These are phyloP conservation scores for Lucifuga dentata DNA, from an alignment of 2,113 vertebrate species.

Conservation along the genomic window DNA sequence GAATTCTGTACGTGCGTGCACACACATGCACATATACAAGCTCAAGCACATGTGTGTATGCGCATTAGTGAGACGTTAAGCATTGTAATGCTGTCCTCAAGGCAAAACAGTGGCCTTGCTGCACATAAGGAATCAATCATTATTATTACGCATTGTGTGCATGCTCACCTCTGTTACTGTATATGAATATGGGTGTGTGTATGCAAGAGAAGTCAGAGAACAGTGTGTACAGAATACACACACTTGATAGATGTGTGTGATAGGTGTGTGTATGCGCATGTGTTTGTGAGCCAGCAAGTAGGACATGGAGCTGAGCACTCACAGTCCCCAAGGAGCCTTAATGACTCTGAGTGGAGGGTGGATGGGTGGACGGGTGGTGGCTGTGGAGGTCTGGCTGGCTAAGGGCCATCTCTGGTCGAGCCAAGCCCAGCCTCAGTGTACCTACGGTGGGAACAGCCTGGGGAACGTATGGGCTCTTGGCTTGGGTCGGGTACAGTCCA, in stretches of 20 bases:
- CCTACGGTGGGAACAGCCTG: conserved; percentile 68
- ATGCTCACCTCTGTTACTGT: conserved; percentile 50
- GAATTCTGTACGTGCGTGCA: not conserved
- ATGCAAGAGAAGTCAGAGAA: conserved; percentile 42
- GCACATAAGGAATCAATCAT: conserved; percentile 84
- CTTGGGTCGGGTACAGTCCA: conserved; percentile 64
- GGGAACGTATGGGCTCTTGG: conserved; percentile 47
- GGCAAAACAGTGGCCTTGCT: conserved; percentile 77
- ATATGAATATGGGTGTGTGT: conserved; percentile 45
- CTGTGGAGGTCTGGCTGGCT: conserved; percentile 68
- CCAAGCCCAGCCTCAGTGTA: conserved; percentile 47
- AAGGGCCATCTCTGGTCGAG: conserved; percentile 47
- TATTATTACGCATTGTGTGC: conserved; percentile 58
- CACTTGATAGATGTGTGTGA: conserved; percentile 18
- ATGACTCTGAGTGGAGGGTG: conserved; percentile 81
- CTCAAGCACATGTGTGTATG: conserved; percentile 14
- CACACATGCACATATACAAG: conserved; percentile 15
- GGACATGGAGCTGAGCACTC: conserved; percentile 79
- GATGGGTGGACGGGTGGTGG: conserved; percentile 66
- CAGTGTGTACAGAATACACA: conserved; percentile 27
- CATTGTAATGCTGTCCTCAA: conserved; percentile 59
- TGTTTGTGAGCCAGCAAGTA: conserved; percentile 35
- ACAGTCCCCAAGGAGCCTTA: conserved; percentile 80
- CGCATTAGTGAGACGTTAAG: conserved; percentile 39
- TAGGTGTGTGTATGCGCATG: conserved; percentile 26